Evolutionary conservation across 2,888 invertebrate species (phyloP).

Genomic region (Pharmacophagus antenor): DNA sequence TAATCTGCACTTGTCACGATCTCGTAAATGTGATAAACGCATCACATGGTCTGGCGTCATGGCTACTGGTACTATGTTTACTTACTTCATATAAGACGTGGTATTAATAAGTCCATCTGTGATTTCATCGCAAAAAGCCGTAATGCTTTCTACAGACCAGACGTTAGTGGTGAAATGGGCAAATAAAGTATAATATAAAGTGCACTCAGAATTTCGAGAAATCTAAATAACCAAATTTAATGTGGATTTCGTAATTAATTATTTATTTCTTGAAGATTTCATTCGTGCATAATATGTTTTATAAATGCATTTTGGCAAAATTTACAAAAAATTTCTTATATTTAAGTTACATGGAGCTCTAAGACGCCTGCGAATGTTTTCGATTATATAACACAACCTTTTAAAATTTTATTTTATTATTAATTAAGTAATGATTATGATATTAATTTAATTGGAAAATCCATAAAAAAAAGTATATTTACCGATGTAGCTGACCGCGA

Average conservation of each 20-base stretch:
- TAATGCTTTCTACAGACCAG: conserved; percentile 26
- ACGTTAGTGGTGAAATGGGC: conserved; percentile 1
- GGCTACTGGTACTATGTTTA: conserved; percentile 34
- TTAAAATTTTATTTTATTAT: neutral
- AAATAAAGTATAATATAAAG: neutral
- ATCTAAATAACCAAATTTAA: neutral
- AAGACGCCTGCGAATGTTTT: neutral
- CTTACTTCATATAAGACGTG: conserved; percentile 11
- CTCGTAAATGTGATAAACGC: conserved; percentile 58
- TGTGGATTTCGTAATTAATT: too few species aligned
- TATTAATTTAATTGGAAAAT: too few species aligned
- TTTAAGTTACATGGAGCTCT: neutral
- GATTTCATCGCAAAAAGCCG: conserved; percentile 18
- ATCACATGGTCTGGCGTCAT: conserved; percentile 56
- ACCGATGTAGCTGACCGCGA: conserved; percentile 74
- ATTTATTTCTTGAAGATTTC: neutral
- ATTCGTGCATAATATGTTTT: neutral
- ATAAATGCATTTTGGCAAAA: too few species aligned
- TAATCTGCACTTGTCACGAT: conserved; percentile 66
- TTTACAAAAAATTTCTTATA: too few species aligned
- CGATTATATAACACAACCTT: neutral
- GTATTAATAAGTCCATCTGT: conserved; percentile 19
- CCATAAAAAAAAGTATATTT: conserved; percentile 28
- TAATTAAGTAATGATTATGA: too few species aligned
- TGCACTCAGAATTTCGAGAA: neutral